These are phyloP conservation scores for Zoanthus sociatus DNA, from an alignment of 92 coral and sea anemone species.

Conservation along the genomic window DNA sequence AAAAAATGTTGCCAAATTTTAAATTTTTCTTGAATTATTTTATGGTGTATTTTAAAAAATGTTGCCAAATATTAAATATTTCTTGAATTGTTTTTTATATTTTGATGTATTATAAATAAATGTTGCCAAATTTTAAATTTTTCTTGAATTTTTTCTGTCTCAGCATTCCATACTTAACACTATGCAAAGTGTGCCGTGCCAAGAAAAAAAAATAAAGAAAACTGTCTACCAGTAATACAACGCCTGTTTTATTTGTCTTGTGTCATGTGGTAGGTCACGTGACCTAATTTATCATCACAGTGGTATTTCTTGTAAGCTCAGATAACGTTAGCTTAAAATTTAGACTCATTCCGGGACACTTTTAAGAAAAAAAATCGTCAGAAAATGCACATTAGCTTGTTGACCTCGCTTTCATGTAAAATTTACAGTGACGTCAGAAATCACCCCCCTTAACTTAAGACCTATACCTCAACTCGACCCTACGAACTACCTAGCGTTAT, in stretches of 20 bases:
- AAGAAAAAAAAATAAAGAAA: conserved; percentile 31
- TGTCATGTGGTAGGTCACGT: conserved; percentile 52
- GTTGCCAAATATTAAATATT: no score
- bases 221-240: conserved; percentile 38
- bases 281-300: conserved; percentile 30
- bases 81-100: no score
- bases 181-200: not conserved
- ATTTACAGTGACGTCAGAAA: not conserved
- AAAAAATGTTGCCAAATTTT: no score
- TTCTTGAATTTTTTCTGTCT: no score
- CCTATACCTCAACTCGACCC: no score
- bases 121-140: no score
- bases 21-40: no score
- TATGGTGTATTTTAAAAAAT: no score
- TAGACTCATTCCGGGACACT: conserved; percentile 40
- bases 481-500: no score
- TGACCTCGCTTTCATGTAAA: conserved; percentile 33
- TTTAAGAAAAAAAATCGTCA: conserved; percentile 41
- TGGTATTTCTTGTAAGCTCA: not conserved
- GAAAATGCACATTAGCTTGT: conserved; percentile 26
- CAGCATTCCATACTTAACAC: no score
- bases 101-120: no score
- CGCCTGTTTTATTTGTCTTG: conserved; percentile 35
- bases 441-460: no score
- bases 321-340: conserved; percentile 40